Evolutionary conservation across 2,888 invertebrate species (phyloP).

Genomic region (Hypercompe scribonia): DNA sequence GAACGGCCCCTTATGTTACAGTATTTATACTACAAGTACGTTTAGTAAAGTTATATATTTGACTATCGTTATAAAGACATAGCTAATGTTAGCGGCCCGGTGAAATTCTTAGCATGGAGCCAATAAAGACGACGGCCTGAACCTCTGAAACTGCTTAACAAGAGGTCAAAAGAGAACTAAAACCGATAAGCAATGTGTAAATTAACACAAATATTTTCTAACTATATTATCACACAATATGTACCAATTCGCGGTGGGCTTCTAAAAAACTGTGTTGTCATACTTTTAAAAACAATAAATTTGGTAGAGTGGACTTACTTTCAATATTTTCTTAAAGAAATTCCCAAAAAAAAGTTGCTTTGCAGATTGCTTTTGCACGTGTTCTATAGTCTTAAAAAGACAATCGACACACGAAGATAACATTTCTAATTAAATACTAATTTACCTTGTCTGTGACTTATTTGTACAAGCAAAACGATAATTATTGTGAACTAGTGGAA

Average conservation of each 20-base stretch:
- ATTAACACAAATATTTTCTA: not conserved
- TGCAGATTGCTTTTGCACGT: not conserved
- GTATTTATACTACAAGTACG: no score
- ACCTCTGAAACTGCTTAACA: no score
- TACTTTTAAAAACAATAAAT: not conserved
- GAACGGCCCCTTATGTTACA: no score
- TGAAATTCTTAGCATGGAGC: no score
- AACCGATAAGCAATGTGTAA: not conserved
- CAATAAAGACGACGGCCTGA: no score
- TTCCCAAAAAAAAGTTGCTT: not conserved
- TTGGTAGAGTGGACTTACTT: not conserved
- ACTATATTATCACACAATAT: not conserved
- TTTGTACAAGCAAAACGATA: not conserved
- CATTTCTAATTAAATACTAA: conserved; percentile 9
- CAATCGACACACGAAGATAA: not conserved
- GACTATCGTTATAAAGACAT: no score
- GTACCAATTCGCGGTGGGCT: not conserved
- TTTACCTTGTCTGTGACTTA: conserved; percentile 13
- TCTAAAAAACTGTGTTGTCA: not conserved
- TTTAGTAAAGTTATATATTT: no score
- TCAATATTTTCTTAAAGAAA: not conserved
- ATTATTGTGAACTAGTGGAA: not conserved
- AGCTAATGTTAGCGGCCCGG: no score
- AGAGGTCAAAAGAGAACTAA: not conserved
- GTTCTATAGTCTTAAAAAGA: not conserved